Percentiles rank a stretch among this genome's conserved stretches.
Conservation (phyloP, 2,797 vertebrate species). For the Melanotaenia boesemani region DNA sequence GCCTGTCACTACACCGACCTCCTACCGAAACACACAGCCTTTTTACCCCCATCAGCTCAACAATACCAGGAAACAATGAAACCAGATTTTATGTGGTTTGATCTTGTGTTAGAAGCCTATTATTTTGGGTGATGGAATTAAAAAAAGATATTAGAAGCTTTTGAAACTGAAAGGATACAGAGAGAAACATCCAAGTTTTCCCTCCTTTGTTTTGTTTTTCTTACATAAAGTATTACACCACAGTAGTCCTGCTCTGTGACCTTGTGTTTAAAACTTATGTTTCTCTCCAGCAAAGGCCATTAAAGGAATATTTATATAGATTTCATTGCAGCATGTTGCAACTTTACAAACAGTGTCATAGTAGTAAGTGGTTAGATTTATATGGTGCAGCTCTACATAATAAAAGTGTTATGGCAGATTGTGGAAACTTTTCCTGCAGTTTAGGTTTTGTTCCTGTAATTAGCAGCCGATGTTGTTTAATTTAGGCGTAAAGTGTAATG, state of each 20-base stretch:
- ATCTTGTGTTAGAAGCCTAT: conserved; percentile 12
- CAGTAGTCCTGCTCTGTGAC: conserved; percentile 8
- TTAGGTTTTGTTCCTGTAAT: conserved; percentile 35
- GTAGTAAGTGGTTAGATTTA: conserved; percentile 33
- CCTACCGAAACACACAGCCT: conserved; percentile 57
- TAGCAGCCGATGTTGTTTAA: conserved; percentile 44
- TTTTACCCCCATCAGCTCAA: conserved; percentile 55
- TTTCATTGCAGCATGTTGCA: conserved; percentile 24
- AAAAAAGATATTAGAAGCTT: conserved; percentile 23
- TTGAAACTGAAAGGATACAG: neutral
- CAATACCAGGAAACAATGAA: conserved; percentile 57
- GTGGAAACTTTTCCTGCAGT: conserved; percentile 37
- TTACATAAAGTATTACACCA: conserved; percentile 5
- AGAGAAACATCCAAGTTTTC: conserved; percentile 19
- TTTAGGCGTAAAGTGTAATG: conserved; percentile 9
- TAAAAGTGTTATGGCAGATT: conserved; percentile 1
- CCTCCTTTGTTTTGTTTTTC: neutral
- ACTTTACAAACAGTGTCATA: conserved; percentile 22
- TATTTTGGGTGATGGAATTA: conserved; percentile 46
- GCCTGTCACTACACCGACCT: conserved; percentile 48
- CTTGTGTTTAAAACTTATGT: conserved; percentile 19
- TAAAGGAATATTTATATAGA: conserved; percentile 23
- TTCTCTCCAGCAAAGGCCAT: conserved; percentile 32
- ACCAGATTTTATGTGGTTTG: conserved; percentile 34
- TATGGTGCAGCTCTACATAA: conserved; percentile 12